Percentiles rank a stretch among this genome's conserved stretches.
These are phyloP conservation scores for Atrina japonica DNA, from an alignment of 2,888 invertebrate species.

Conservation along the genomic window DNA sequence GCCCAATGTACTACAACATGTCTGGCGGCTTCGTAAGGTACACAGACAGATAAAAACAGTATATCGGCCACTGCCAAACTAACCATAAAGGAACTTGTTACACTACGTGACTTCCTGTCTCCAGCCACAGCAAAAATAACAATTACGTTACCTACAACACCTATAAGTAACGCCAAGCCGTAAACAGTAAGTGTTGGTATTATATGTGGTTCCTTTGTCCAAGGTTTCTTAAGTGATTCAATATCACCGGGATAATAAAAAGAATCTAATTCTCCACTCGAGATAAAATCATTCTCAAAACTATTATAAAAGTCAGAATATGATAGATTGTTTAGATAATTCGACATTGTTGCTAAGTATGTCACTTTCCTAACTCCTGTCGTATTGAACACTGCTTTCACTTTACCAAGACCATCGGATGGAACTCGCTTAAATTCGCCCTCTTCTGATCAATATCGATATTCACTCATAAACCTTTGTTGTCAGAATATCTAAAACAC, in stretches of 20 bases:
- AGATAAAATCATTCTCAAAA: no score
- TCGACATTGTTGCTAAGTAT: no score
- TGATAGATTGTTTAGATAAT: no score
- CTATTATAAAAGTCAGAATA: no score
- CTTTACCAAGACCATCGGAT: no score
- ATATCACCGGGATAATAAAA: slow-evolving; percentile 62
- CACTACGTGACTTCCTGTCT: slow-evolving; percentile 77
- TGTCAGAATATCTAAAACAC: no score
- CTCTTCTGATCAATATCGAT: no score
- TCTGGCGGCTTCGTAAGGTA: slow-evolving; percentile 81
- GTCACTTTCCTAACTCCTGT: no score
- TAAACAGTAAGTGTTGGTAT: slow-evolving; percentile 71
- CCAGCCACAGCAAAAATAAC: slow-evolving; percentile 81
- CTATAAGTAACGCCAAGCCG: slow-evolving; percentile 78
- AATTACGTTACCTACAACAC: slow-evolving; percentile 81
- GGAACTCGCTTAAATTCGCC: no score
- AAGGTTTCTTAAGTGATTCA: slow-evolving; percentile 58
- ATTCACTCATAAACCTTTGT: no score
- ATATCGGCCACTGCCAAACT: slow-evolving; percentile 81
- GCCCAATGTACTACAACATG: slow-evolving; percentile 81
- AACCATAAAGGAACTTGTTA: slow-evolving; percentile 77
- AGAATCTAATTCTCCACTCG: not conserved
- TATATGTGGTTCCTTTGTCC: slow-evolving; percentile 67
- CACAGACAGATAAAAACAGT: slow-evolving; percentile 81
- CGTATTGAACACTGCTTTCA: no score